A percentile compares a stretch with the other conserved stretches of the same genome.
phyloP scores from a whole-genome alignment of 2,888 invertebrate genomes.

The Slavum lentiscoides region DNA sequence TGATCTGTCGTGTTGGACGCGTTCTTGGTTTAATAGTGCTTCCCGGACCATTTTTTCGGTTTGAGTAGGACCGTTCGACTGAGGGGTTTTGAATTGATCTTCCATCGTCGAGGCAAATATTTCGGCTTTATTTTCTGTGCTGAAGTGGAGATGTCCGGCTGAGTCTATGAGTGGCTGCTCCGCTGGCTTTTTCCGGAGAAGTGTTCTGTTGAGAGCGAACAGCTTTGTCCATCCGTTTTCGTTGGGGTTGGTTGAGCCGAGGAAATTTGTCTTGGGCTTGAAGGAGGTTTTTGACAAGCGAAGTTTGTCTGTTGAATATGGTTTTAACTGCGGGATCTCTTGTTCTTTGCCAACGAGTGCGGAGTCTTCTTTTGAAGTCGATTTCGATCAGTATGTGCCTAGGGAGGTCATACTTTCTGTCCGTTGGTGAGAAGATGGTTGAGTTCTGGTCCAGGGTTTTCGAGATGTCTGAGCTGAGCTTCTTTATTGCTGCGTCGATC shows the following conservation, averaged over 20 bases:
- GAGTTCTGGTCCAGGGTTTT: too few relatives aligned
- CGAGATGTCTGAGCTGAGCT: too few relatives aligned
- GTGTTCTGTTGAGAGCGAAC: background rate
- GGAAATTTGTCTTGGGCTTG: rapidly evolving
- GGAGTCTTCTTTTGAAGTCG: too few relatives aligned
- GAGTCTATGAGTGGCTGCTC: background rate
- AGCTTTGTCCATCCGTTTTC: too few relatives aligned
- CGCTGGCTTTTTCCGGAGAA: background rate
- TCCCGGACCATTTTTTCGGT: too few relatives aligned
- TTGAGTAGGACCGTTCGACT: too few relatives aligned
- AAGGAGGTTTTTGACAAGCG: background rate
- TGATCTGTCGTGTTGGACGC: background rate
- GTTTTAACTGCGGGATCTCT: background rate
- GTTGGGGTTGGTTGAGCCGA: too few relatives aligned
- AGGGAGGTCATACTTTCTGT: too few relatives aligned
- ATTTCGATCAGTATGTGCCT: too few relatives aligned
- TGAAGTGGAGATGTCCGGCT: background rate
- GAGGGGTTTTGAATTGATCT: background rate
- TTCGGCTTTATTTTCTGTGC: background rate
- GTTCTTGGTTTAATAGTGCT: background rate
- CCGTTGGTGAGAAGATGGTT: too few relatives aligned
- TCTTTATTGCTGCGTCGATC: too few relatives aligned
- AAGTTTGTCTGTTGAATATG: background rate
- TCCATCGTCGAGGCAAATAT: background rate
- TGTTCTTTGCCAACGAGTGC: too few relatives aligned